phyloP scores from a whole-genome alignment of 2,113 vertebrate genomes.

The Oncorhynchus nerka region DNA sequence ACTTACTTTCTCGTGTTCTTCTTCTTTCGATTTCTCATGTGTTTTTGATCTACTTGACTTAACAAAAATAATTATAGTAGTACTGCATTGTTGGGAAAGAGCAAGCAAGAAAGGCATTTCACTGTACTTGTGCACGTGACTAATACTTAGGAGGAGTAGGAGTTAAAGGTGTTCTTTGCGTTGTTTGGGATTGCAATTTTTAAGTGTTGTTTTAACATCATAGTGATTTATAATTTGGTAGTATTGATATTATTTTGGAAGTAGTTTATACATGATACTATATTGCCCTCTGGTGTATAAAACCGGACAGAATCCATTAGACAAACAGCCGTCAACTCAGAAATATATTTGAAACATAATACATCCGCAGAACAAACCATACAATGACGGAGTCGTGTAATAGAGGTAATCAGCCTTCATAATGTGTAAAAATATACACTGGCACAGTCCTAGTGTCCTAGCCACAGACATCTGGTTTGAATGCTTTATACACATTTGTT shows the following conservation, averaged over 20 bases:
- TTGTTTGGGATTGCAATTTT: neutral
- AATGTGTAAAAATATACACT: neutral
- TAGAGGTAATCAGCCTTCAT: neutral
- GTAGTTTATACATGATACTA: neutral
- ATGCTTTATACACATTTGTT: too few species aligned
- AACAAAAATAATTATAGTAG: too few species aligned
- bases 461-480: too few species aligned
- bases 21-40: too few species aligned
- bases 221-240: neutral
- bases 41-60: too few species aligned
- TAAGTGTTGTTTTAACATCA: too few species aligned
- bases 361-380: slow-evolving; percentile 16
- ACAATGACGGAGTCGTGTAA: slow-evolving; percentile 21
- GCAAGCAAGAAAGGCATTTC: too few species aligned
- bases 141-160: too few species aligned
- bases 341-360: slow-evolving; percentile 5
- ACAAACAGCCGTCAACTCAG: neutral
- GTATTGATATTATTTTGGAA: neutral
- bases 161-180: neutral
- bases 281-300: slow-evolving; percentile 48
- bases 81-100: neutral
- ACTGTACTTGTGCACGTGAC: too few species aligned
- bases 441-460: too few species aligned
- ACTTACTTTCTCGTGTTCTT: too few species aligned
- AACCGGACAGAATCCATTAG: neutral